These are phyloP conservation scores for Homalodisca vitripennis DNA, from an alignment of 1,140 invertebrate species.

Conservation along the genomic window DNA sequence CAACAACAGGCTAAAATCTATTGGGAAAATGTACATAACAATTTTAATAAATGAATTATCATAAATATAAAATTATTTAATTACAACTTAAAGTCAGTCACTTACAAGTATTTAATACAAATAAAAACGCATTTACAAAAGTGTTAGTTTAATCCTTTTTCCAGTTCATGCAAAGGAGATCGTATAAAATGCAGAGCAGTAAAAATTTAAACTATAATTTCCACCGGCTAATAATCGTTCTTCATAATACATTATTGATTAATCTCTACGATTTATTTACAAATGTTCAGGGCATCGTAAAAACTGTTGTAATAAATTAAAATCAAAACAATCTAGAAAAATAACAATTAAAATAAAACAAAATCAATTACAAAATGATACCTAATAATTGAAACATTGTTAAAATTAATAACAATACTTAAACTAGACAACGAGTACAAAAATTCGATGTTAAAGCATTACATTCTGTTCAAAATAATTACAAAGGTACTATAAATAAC, in stretches of 20 bases:
- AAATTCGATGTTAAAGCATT: not conserved
- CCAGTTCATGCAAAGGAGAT: too few species aligned
- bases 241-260: too few species aligned
- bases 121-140: not conserved
- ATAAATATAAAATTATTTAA: constrained; percentile 10
- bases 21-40: constrained; percentile 17
- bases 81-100: not conserved
- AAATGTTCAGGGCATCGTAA: not conserved
- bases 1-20: not conserved
- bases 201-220: too few species aligned
- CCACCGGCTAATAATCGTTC: too few species aligned
- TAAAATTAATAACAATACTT: not conserved
- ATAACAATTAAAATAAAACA: not conserved
- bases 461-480: not conserved
- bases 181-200: too few species aligned
- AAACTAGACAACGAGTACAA: constrained; percentile 3
- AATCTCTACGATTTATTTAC: too few species aligned
- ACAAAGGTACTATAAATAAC: not conserved
- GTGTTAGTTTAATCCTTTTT: too few species aligned
- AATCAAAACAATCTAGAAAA: not conserved
- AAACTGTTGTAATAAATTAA: not conserved
- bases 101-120: not conserved
- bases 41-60: constrained; percentile 6
- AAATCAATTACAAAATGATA: not conserved
- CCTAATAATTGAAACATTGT: not conserved